Evolutionary conservation across 1,140 invertebrate species (phyloP).

Genomic region (Linepithema humile): DNA sequence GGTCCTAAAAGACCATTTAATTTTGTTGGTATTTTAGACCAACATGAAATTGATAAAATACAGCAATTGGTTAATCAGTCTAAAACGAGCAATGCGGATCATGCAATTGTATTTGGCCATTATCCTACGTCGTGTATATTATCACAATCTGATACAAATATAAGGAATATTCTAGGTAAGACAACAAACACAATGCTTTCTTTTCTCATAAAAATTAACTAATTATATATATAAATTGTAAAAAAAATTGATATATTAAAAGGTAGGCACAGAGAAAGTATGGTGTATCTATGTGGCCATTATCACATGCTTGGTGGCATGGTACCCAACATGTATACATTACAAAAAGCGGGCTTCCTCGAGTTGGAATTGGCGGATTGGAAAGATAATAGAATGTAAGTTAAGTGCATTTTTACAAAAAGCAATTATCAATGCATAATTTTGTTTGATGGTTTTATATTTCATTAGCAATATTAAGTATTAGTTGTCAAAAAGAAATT

Average conservation of each 20-base stretch:
- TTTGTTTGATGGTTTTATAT: slow-evolving; percentile 4
- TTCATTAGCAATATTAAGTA: not conserved
- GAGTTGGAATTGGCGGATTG: slow-evolving; percentile 97
- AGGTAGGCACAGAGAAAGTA: slow-evolving; percentile 84
- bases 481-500: not conserved
- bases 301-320: slow-evolving; percentile 93
- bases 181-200: not conserved
- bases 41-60: slow-evolving; percentile 86
- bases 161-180: slow-evolving; percentile 86
- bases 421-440: not conserved
- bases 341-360: slow-evolving; percentile 92
- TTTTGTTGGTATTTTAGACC: slow-evolving; percentile 92
- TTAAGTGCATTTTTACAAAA: slow-evolving; percentile 34
- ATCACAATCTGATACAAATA: slow-evolving; percentile 85
- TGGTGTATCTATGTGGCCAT: slow-evolving; percentile 96
- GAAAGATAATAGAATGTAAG: slow-evolving; percentile 95
- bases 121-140: slow-evolving; percentile 96
- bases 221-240: not conserved
- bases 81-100: slow-evolving; percentile 83
- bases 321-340: slow-evolving; percentile 94
- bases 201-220: not conserved
- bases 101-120: slow-evolving; percentile 95
- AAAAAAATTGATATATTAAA: not conserved
- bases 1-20: slow-evolving; percentile 95
- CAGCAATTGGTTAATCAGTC: slow-evolving; percentile 84